These are phyloP conservation scores for Elephas maximus DNA, from an alignment of 2,113 vertebrate genomes.

Conservation along the genomic window DNA sequence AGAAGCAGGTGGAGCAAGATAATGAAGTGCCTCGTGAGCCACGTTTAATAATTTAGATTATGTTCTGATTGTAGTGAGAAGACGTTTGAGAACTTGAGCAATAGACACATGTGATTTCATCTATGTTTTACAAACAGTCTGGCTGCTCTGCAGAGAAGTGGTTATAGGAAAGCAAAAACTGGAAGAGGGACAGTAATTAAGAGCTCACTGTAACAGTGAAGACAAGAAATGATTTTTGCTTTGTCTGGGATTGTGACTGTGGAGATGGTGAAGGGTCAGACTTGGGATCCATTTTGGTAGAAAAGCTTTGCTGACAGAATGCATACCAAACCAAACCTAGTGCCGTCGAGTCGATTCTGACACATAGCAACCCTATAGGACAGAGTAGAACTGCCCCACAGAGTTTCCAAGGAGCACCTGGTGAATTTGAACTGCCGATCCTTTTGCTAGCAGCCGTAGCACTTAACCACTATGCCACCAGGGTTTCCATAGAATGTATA, in stretches of 20 bases:
- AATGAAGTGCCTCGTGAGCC: neutral
- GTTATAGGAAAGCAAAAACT: neutral
- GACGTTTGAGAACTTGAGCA: neutral
- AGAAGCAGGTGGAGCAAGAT: neutral
- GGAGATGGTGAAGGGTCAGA: neutral
- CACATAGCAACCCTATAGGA: no score
- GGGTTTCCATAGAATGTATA: neutral
- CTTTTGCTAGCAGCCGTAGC: no score
- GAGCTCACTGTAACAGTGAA: neutral
- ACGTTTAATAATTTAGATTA: neutral
- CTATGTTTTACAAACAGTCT: neutral
- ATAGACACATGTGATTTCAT: neutral
- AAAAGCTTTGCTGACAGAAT: neutral
- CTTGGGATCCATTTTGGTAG: neutral
- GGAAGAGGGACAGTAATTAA: neutral
- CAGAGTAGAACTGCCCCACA: no score
- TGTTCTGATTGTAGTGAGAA: neutral
- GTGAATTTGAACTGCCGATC: no score
- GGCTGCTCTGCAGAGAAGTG: neutral
- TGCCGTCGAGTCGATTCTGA: no score
- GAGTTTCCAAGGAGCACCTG: no score
- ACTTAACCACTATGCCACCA: no score
- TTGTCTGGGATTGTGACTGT: neutral
- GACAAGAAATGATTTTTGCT: neutral
- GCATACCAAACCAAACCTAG: no score